Percentiles rank a stretch among this genome's conserved stretches.
Evolutionary conservation across 2,113 vertebrate species (phyloP).

Genomic region (Leptodactylus fuscus): DNA sequence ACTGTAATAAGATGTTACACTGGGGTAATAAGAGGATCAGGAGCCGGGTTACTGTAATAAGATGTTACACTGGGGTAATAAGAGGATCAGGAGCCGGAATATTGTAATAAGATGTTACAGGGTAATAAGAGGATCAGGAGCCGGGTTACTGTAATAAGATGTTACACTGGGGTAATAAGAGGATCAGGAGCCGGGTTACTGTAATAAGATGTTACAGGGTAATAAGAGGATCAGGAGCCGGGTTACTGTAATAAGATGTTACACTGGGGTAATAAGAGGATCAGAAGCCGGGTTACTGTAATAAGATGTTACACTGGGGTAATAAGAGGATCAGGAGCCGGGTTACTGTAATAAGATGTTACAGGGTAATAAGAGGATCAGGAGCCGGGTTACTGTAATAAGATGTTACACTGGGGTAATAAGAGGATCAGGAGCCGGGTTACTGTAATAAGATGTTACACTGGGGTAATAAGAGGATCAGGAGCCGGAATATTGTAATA

Average conservation of each 20-base stretch:
- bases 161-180: background rate
- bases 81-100: constrained; percentile 21
- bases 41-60: constrained; percentile 5
- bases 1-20: constrained; percentile 2
- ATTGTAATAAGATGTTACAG: background rate
- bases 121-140: background rate
- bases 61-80: constrained; percentile 1
- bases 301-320: constrained; percentile 8
- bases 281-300: background rate
- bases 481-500: too few species aligned
- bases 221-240: background rate
- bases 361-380: constrained; percentile 14
- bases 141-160: background rate
- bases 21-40: constrained; percentile 9
- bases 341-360: constrained; percentile 13
- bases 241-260: constrained; percentile 26
- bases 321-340: too few species aligned
- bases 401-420: constrained; percentile 15
- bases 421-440: background rate
- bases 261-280: constrained; percentile 2
- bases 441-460: constrained; percentile 27
- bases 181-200: constrained; percentile 22
- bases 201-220: background rate
- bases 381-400: constrained; percentile 26
- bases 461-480: too few species aligned